Evolutionary conservation across 2,113 vertebrate species (phyloP), one percentile per base, ranked within the genome.

Genomic region (Nesoenas mayeri): DNA sequence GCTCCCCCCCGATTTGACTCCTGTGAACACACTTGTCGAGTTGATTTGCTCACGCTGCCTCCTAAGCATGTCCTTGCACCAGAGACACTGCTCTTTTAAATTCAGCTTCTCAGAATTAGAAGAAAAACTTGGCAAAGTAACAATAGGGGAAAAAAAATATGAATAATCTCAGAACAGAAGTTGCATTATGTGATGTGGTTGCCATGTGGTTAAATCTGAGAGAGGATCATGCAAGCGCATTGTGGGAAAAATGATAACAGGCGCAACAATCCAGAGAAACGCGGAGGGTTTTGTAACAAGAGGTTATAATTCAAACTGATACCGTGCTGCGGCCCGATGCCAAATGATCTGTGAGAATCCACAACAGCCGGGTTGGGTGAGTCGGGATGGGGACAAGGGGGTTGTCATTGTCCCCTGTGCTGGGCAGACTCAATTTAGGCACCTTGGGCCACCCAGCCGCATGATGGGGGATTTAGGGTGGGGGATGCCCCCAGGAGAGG

Each of bases 31-130:
- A 8, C 90, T 79, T 83, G 95, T 85, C 85, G 85, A 57, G 95
- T 57, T 82, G 95, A 94, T 96, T 91, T 87, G 74, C 90, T 88
- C 72, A 17, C 18, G 20, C 90, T 79, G 89, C 96, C 95, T 87
- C 91, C 78, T 6, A 15, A 82, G 82, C 95, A 3, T n/a, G 79
- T 89, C 95, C 95, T 54, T 29, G 88, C 85, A 50, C 95, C 26
- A 31, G 61, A 88, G 94, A 91, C 11, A 73, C 95, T 88, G 95
- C 92, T 93, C 96, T 96, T 97, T 95, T 96, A 72, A 51, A 91
- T 62, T 65, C 90, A 29, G 81, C 79, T 96, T 80, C 95, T 96
- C 82, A 77, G 94, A 79, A 84, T 6, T 19, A 91, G 96, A 60
- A 77, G 78, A 79, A 69, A 93, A 95, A 93, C 64, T 53, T 88